Evolutionary conservation across 2,113 vertebrate genomes (phyloP).

Genomic region (Megalops atlanticus): DNA sequence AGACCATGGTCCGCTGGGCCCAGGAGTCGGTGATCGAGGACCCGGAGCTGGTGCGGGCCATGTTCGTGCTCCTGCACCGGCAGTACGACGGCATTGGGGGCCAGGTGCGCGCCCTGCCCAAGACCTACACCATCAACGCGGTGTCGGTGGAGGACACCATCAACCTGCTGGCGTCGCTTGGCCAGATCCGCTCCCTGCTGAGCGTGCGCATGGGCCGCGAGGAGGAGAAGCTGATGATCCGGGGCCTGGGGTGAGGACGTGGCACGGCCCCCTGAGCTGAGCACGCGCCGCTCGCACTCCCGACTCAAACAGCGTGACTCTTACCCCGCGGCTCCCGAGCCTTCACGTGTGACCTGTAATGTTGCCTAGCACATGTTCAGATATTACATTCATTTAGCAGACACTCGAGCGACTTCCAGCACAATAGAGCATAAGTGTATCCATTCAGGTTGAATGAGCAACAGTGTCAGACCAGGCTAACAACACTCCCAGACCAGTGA

Average conservation of each 20-base stretch:
- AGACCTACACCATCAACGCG: slow-evolving; percentile 93
- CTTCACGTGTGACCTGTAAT: too few relatives aligned
- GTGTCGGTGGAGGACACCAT: slow-evolving; percentile 96
- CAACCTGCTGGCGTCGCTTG: slow-evolving; percentile 87
- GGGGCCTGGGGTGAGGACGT: slow-evolving; percentile 83
- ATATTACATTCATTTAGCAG: too few relatives aligned
- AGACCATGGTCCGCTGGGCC: slow-evolving; percentile 96
- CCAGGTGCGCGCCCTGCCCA: slow-evolving; percentile 86
- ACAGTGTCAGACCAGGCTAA: too few relatives aligned
- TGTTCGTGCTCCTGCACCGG: slow-evolving; percentile 91
- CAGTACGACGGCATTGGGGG: slow-evolving; percentile 95
- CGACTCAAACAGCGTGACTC: neutral
- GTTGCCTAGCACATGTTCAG: too few relatives aligned
- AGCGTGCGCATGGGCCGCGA: slow-evolving; percentile 95
- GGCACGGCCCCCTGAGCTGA: neutral
- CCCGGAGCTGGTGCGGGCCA: slow-evolving; percentile 90
- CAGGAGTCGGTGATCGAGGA: slow-evolving; percentile 95
- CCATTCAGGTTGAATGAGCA: too few relatives aligned
- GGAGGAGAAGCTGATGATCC: slow-evolving; percentile 97
- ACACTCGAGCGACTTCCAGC: too few relatives aligned
- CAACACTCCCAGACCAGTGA: too few relatives aligned
- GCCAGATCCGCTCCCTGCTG: slow-evolving; percentile 91
- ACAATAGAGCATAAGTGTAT: too few relatives aligned
- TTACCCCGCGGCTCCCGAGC: too few relatives aligned
- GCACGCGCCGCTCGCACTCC: neutral